Conservation (phyloP, 53 echinoderm and acorn worm genomes). For the Stichopus horrens region DNA sequence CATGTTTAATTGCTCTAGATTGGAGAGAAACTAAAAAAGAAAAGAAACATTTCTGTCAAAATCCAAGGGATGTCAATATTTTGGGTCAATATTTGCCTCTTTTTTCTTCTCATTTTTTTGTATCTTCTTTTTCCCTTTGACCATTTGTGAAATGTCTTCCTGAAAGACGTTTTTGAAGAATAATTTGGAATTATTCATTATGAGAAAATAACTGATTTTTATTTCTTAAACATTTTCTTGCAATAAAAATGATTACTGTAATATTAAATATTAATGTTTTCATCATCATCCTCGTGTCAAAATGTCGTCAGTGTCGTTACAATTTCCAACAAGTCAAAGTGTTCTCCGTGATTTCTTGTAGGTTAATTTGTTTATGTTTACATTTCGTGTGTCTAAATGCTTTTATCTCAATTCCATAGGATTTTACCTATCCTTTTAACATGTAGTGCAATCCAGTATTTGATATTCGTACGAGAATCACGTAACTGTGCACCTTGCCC, state of each 20-base stretch:
- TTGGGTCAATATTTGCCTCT: neutral
- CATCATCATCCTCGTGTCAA: neutral
- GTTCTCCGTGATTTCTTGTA: neutral
- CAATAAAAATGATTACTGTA: neutral
- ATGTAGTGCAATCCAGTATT: neutral
- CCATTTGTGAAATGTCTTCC: neutral
- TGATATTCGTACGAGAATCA: neutral
- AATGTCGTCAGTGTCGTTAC: neutral
- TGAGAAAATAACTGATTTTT: neutral
- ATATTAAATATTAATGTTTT: neutral
- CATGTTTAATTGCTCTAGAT: too few relatives aligned
- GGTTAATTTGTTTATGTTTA: conserved; percentile 19
- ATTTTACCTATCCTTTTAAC: conserved; percentile 32
- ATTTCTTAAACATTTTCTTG: neutral
- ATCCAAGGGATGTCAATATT: too few relatives aligned
- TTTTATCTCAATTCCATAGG: conserved; percentile 34
- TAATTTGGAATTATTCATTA: neutral
- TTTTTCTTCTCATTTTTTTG: neutral
- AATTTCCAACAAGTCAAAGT: too few relatives aligned
- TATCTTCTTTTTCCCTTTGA: neutral
- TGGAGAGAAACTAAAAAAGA: too few relatives aligned
- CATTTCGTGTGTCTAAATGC: neutral
- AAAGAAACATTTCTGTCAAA: too few relatives aligned
- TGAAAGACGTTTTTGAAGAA: neutral
- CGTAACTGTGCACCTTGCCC: neutral